These are phyloP conservation scores for Noctua pronuba DNA, from an alignment of 2,888 invertebrate genomes.

Conservation along the genomic window DNA sequence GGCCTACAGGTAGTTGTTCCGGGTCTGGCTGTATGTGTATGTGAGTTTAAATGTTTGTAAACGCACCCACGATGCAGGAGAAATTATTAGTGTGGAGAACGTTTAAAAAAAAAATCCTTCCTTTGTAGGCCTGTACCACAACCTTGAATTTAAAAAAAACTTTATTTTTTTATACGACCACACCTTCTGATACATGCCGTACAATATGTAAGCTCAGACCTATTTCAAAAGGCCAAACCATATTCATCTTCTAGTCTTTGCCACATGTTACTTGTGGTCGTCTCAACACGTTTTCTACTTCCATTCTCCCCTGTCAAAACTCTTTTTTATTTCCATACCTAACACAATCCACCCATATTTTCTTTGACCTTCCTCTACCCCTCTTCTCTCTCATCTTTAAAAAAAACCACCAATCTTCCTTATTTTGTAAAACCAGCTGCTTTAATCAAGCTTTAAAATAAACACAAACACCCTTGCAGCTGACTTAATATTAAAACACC, in stretches of 20 bases:
- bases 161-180: too few relatives aligned
- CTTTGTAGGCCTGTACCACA: too few relatives aligned
- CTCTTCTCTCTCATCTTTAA: neutral
- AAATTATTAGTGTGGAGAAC: neutral
- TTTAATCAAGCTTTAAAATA: neutral
- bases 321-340: neutral
- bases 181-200: too few relatives aligned
- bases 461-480: neutral
- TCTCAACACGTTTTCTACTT: neutral
- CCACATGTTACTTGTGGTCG: neutral
- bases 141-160: too few relatives aligned
- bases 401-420: neutral
- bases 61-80: neutral
- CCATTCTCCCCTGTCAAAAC: neutral
- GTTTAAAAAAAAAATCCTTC: too few relatives aligned
- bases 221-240: neutral
- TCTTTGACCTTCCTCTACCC: neutral
- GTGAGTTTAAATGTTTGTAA: neutral
- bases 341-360: neutral
- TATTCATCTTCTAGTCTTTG: neutral
- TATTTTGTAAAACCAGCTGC: neutral
- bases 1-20: too few relatives aligned
- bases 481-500: constrained; percentile 22
- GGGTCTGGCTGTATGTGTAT: neutral
- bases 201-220: neutral